Conservation (phyloP, 2,113 vertebrate species). For the Columbina picui region DNA sequence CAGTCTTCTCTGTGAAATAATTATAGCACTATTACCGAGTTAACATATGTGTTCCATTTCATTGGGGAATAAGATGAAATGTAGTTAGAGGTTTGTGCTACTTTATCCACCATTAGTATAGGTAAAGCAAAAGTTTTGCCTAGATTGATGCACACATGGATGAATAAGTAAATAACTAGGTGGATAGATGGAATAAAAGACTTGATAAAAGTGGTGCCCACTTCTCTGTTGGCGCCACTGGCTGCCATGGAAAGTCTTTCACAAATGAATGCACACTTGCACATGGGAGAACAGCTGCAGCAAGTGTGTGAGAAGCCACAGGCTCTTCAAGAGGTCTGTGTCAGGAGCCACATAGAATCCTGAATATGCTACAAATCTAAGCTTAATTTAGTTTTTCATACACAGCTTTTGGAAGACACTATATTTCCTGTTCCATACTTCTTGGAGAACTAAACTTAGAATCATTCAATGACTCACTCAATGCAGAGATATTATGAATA, state of each 20-base stretch:
- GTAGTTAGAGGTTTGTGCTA: neutral
- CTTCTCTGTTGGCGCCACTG: neutral
- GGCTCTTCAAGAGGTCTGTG: neutral
- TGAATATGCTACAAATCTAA: neutral
- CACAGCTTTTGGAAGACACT: neutral
- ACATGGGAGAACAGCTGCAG: neutral
- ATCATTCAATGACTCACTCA: neutral
- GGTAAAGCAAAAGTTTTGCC: neutral
- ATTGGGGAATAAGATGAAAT: neutral
- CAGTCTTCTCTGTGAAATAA: neutral
- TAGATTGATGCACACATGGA: neutral
- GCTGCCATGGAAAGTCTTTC: neutral
- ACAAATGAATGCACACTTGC: neutral
- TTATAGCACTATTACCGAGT: neutral
- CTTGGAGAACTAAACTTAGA: neutral
- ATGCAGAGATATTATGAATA: neutral
- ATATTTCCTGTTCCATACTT: neutral
- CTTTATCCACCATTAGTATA: neutral
- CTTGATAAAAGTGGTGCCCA: neutral
- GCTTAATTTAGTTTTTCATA: neutral
- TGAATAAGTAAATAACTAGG: neutral
- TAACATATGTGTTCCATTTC: neutral
- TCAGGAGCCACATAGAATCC: neutral
- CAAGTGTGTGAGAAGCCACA: neutral
- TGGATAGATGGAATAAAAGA: neutral